A percentile compares a stretch with the other conserved stretches of the same genome.
Evolutionary conservation across 1,140 invertebrate genomes (phyloP).

Genomic region (Eciton burchellii): DNA sequence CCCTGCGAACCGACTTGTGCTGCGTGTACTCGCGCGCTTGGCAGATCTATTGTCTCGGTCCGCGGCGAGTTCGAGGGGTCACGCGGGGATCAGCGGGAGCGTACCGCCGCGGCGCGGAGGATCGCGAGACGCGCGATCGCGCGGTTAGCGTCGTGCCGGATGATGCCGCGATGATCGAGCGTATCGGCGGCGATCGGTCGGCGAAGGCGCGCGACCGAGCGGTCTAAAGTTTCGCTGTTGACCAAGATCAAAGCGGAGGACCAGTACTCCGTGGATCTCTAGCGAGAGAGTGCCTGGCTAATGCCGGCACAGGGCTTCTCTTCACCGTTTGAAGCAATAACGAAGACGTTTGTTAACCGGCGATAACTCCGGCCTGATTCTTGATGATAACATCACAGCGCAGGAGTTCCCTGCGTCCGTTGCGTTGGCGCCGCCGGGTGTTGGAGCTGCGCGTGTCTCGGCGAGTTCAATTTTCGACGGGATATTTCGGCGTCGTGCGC

Average conservation of each 20-base stretch:
- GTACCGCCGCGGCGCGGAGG: neutral
- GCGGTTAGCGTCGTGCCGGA: neutral
- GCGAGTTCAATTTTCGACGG: neutral
- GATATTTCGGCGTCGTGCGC: neutral
- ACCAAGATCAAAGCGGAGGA: slow-evolving; percentile 83
- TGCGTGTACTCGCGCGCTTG: slow-evolving; percentile 50
- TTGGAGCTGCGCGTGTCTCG: neutral
- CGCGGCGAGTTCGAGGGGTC: slow-evolving; percentile 10
- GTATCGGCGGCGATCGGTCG: slow-evolving; percentile 4
- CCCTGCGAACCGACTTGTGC: slow-evolving; percentile 71
- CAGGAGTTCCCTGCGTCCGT: slow-evolving; percentile 20
- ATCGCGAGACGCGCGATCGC: too few relatives aligned
- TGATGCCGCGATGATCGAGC: slow-evolving; percentile 3
- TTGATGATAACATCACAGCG: slow-evolving; percentile 51
- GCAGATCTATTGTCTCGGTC: slow-evolving; percentile 80
- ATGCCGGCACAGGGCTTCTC: slow-evolving; percentile 69
- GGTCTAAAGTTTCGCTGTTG: slow-evolving; percentile 83
- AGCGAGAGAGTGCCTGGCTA: slow-evolving; percentile 73
- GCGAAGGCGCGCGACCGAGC: neutral
- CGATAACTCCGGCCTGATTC: slow-evolving; percentile 66
- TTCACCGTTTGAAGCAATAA: slow-evolving; percentile 80
- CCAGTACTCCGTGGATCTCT: slow-evolving; percentile 72
- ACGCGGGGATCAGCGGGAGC: too few relatives aligned
- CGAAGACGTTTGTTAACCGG: slow-evolving; percentile 72
- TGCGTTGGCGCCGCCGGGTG: neutral